Conservation (phyloP, 1,140 invertebrate genomes). For the Meloidogyne chitwoodi region DNA sequence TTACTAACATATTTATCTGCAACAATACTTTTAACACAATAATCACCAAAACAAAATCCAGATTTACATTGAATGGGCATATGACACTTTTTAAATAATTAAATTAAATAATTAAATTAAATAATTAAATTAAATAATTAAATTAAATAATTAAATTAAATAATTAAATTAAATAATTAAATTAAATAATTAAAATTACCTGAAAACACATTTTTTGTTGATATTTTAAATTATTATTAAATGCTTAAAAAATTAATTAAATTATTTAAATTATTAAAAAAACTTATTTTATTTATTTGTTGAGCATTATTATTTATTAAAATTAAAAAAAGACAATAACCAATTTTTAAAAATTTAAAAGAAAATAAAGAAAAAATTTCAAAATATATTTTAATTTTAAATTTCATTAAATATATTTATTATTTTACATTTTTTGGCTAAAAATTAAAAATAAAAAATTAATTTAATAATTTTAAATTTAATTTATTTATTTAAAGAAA, state of each 20-base stretch:
- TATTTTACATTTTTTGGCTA: too few species aligned
- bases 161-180: neutral
- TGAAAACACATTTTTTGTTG: slow-evolving; percentile 12
- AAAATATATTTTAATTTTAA: too few species aligned
- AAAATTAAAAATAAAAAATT: too few species aligned
- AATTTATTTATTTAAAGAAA: too few species aligned
- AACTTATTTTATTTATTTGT: neutral
- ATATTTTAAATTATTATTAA: neutral
- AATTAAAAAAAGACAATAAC: neutral
- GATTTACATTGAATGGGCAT: slow-evolving; percentile 25
- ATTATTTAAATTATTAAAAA: neutral
- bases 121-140: neutral
- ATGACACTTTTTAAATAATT: slow-evolving; percentile 12
- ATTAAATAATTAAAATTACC: neutral
- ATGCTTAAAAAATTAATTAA: neutral
- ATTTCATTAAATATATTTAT: too few species aligned
- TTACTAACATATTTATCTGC: slow-evolving; percentile 42
- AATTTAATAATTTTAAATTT: too few species aligned
- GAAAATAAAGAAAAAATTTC: too few species aligned
- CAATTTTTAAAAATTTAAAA: too few species aligned
- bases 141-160: neutral
- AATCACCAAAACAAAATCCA: slow-evolving; percentile 42
- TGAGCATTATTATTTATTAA: neutral
- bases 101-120: too few species aligned
- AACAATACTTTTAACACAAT: slow-evolving; percentile 39